Evolutionary conservation across 2,888 invertebrate genomes (phyloP).

Genomic region (Syritta pipiens): DNA sequence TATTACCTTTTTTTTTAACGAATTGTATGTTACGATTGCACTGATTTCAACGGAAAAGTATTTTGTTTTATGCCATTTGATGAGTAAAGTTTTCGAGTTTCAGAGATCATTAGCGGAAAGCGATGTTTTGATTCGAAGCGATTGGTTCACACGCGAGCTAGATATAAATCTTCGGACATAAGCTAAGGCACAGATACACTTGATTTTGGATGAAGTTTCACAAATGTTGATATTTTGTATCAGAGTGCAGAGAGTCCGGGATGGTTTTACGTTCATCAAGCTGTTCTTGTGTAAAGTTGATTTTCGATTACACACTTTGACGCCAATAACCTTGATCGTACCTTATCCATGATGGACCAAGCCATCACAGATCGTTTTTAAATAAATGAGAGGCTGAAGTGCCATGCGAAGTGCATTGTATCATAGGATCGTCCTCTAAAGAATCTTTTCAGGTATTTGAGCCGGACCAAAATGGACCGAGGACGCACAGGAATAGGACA

Average conservation of each 20-base stretch:
- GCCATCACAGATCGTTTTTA: neutral
- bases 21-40: too few relatives aligned
- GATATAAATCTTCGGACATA: neutral
- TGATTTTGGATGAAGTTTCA: neutral
- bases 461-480: too few relatives aligned
- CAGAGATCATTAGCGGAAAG: too few relatives aligned
- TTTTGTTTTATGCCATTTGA: too few relatives aligned
- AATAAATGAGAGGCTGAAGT: neutral
- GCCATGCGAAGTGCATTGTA: constrained; percentile 1
- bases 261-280: neutral
- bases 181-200: neutral
- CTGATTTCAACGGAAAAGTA: neutral
- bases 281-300: neutral
- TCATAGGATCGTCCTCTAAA: neutral
- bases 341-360: neutral
- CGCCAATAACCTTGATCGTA: neutral
- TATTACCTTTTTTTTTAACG: neutral
- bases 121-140: too few relatives aligned
- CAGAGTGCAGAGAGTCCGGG: neutral
- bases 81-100: too few relatives aligned
- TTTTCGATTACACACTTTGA: too few relatives aligned
- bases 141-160: neutral
- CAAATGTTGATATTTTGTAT: neutral
- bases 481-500: too few relatives aligned
- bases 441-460: too few relatives aligned